Evolutionary conservation across 2,113 vertebrate species (phyloP), one percentile per base, ranked within the genome.

Genomic region (Archilochus colubris): DNA sequence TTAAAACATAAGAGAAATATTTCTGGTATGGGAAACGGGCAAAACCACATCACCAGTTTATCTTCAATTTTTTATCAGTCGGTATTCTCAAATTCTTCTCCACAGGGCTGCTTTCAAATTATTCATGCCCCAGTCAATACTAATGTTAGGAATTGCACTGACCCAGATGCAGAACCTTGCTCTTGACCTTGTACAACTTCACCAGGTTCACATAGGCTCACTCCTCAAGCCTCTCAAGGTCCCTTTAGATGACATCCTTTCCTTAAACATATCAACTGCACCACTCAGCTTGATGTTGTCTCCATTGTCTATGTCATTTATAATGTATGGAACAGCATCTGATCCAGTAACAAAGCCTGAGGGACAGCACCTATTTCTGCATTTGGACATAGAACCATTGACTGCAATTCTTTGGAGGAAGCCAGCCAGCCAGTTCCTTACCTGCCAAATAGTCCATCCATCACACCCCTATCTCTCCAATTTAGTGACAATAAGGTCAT

Each of bases 341-440:
- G n/a, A 66, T 31, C 18, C 24, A 62, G 14, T 38, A 62, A 1
- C 14, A 20, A 90, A 51, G 8, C 4, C n/a, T 33, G 36, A 73
- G 21, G 5, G 16, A 74, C 24, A 63, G 6, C 4, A 33, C 13
- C 40, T 0, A 0, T 61, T 53, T 57, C 3, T 40, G 50, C n/a
- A 16, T 72, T 66, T 73, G 20, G 30, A 72, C 40, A 72, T 6
- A 44, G 6, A 67, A 12, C 9, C 3, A 3, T 48, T 33, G 38
- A 54, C 69, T 33, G 14, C 8, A 90, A 44, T 7, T 12, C 10
- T 57, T 51, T 48, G 25, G 10, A 48, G 40, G 40, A 40, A 85
- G 15, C 15, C 14, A 59, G 27, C 7, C 21, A 48, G 10, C 4
- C 44, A 53, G 14, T 36, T 58, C 20, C 22, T 62, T 43, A 51